These are phyloP conservation scores for Galerucella calmariensis DNA, from an alignment of 2,888 invertebrate species.

Conservation along the genomic window DNA sequence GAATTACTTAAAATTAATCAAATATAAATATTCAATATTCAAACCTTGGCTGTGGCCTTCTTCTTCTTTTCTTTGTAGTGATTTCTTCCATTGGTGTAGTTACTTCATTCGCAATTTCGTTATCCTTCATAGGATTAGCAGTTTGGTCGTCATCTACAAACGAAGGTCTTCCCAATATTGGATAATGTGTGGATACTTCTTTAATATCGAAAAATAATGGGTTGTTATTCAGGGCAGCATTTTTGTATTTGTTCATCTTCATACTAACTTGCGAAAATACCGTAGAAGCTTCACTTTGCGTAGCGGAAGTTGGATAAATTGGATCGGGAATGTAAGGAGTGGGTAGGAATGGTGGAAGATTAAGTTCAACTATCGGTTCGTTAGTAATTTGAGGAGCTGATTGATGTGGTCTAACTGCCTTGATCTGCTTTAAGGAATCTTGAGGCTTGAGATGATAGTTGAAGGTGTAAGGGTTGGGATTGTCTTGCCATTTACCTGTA, in stretches of 20 bases:
- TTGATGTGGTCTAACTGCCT: slow-evolving; percentile 28
- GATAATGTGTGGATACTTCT: slow-evolving; percentile 65
- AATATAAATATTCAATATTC: neutral
- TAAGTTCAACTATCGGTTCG: slow-evolving; percentile 51
- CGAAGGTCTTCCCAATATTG: slow-evolving; percentile 56
- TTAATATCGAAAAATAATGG: slow-evolving; percentile 60
- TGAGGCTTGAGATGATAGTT: slow-evolving; percentile 36
- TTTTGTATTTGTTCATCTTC: slow-evolving; percentile 53
- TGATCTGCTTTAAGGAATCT: slow-evolving; percentile 4
- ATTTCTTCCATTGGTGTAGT: slow-evolving; percentile 46
- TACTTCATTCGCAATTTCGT: slow-evolving; percentile 52
- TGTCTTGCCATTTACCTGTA: slow-evolving; percentile 54
- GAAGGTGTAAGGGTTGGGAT: slow-evolving; percentile 46
- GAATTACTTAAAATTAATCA: neutral
- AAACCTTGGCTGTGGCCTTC: slow-evolving; percentile 46
- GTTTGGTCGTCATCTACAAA: slow-evolving; percentile 37
- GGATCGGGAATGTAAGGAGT: slow-evolving; percentile 61
- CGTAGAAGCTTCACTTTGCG: slow-evolving; percentile 62
- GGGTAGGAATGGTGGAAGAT: slow-evolving; percentile 59
- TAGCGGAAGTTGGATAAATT: slow-evolving; percentile 60
- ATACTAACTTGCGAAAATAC: slow-evolving; percentile 60
- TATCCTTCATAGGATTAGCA: slow-evolving; percentile 37
- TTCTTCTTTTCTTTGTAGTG: slow-evolving; percentile 43
- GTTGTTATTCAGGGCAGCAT: slow-evolving; percentile 47
- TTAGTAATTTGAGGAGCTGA: slow-evolving; percentile 45